Conservation (phyloP, 2,797 vertebrate species). For the Salmo trutta region DNA sequence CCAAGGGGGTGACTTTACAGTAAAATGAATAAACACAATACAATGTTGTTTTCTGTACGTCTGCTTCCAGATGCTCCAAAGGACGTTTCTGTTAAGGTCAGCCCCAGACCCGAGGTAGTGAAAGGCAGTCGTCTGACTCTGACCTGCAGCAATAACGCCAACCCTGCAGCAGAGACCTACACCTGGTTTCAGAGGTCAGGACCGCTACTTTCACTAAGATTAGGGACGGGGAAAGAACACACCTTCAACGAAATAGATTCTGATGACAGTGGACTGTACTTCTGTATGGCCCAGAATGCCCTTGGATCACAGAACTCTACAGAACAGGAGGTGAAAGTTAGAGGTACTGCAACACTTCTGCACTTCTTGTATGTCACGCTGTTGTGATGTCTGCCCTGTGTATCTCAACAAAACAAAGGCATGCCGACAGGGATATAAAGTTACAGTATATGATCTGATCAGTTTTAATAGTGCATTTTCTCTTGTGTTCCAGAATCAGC, state of each 20-base stretch:
- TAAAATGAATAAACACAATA: too few relatives aligned
- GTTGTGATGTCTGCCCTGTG: too few relatives aligned
- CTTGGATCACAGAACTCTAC: too few relatives aligned
- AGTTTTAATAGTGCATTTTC: not conserved
- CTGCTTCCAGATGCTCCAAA: constrained; percentile 8
- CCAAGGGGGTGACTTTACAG: too few relatives aligned
- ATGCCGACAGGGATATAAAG: too few relatives aligned
- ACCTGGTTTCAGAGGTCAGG: constrained; percentile 22
- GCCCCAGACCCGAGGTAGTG: not conserved
- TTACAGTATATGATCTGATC: not conserved
- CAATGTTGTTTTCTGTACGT: not conserved
- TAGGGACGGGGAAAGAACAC: constrained; percentile 1
- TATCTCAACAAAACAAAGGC: too few relatives aligned
- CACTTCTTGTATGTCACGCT: too few relatives aligned
- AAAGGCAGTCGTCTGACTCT: constrained; percentile 11
- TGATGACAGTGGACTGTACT: too few relatives aligned
- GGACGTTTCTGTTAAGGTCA: not conserved
- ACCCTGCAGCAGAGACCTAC: constrained; percentile 20
- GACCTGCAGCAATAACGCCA: constrained; percentile 10
- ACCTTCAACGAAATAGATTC: not conserved
- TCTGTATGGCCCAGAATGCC: too few relatives aligned
- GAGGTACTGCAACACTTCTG: too few relatives aligned
- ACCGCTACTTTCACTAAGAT: not conserved
- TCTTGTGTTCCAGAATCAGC: not conserved
- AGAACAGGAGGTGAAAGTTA: too few relatives aligned